Percentiles rank a stretch among this genome's conserved stretches.
Conservation (phyloP, 1,140 invertebrate species). For the Acromyrmex charruanus region DNA sequence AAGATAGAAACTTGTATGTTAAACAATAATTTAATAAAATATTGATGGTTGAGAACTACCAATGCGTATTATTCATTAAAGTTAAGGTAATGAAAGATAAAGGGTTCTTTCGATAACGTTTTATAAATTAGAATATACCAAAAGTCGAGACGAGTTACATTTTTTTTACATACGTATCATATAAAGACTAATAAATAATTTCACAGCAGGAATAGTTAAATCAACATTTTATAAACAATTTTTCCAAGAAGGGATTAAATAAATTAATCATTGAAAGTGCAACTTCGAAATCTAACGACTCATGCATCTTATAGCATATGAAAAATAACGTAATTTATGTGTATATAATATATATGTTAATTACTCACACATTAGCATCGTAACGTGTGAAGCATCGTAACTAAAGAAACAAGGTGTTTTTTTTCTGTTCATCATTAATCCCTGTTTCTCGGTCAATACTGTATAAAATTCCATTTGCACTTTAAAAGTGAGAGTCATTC, state of each 20-base stretch:
- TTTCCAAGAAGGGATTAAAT: constrained; percentile 31
- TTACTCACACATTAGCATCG: constrained; percentile 1
- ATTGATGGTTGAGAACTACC: not conserved
- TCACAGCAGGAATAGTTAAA: constrained; percentile 52
- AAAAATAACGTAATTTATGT: constrained; percentile 31
- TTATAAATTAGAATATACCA: constrained; percentile 36
- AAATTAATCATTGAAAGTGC: constrained; percentile 42
- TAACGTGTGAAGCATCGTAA: too few relatives aligned
- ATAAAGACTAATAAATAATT: constrained; percentile 47
- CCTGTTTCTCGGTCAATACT: constrained; percentile 23
- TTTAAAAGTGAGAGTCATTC: not conserved
- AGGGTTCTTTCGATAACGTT: not conserved
- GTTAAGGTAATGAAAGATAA: constrained; percentile 22
- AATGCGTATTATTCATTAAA: constrained; percentile 17
- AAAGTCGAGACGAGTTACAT: constrained; percentile 41
- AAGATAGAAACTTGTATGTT: constrained; percentile 49
- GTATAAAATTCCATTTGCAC: constrained; percentile 36
- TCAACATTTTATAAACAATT: constrained; percentile 39
- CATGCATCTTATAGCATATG: constrained; percentile 12
- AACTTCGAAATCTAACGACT: constrained; percentile 31
- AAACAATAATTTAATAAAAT: constrained; percentile 53
- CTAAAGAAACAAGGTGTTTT: not conserved
- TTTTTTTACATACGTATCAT: constrained; percentile 8
- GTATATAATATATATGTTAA: constrained; percentile 6
- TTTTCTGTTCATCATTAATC: not conserved